Evolutionary conservation across 2,113 vertebrate genomes (phyloP), one percentile per base, ranked within the genome.

Genomic region (Crotalus tigris): DNA sequence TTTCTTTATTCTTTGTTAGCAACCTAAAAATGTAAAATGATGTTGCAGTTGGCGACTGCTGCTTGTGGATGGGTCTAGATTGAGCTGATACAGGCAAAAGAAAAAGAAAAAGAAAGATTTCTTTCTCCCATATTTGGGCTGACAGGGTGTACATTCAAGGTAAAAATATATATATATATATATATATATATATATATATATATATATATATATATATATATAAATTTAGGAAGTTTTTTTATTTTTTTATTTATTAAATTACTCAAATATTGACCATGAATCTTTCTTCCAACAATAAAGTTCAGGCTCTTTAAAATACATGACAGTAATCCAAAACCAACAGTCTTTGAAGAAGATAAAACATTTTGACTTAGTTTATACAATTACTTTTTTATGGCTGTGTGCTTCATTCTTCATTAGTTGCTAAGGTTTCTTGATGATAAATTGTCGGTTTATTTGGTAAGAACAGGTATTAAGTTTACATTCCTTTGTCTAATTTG

Each of bases 401-500:
- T 96, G 92, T 89, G 24, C 92, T 92, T 95, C 96, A 95, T 96
- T 97, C 95, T 95, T 97, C 95, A 97, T 96, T 93, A 92, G 94
- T 95, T 95, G 90, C 97, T 97, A 92, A 91, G 94, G 95, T 97
- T 97, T 96, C 61, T 94, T 96, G 94, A 96, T 97, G 97, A 97
- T 96, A 97, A 97, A 97, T 93, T 97, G 97, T 97, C 95, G 95
- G 97, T 98, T 95, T 96, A 97, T 96, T 96, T 96, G 94, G 94
- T 95, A 96, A 94, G 91, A 96, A 95, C 94, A 96, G 96, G 96
- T 97, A 96, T 94, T 97, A 97, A 96, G 97, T 98, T 98, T 98
- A 97, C 97, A 97, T 94, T 94, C 95, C 96, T 96, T 97, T 97
- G 97, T 98, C 97, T 98, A 97, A 97, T 98, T 98, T 96, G 94